Evolutionary conservation across 2,797 vertebrate species (phyloP).

Genomic region (Cyprinella venusta): DNA sequence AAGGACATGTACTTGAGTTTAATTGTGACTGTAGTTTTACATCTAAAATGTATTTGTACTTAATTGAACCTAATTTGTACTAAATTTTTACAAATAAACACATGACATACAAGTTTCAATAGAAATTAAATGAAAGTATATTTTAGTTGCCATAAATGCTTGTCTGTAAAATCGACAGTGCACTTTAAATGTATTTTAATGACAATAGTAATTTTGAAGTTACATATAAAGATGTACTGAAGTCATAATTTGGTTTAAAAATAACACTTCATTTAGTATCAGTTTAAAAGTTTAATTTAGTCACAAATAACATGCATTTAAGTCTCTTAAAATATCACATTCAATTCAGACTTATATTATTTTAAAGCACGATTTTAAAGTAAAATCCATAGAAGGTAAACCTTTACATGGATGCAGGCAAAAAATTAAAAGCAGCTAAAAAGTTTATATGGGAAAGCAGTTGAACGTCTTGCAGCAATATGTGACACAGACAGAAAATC

Average conservation of each 20-base stretch:
- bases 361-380: neutral
- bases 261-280: neutral
- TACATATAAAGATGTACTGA: neutral
- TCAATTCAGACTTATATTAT: neutral
- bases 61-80: neutral
- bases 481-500: neutral
- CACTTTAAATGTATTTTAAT: neutral
- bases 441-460: neutral
- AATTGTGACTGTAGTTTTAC: neutral
- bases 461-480: constrained; percentile 6
- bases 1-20: neutral
- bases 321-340: neutral
- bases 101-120: neutral
- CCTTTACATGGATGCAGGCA: neutral
- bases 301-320: neutral
- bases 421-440: neutral
- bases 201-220: neutral
- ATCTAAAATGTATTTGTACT: neutral
- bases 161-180: neutral
- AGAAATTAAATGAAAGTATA: neutral
- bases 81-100: neutral
- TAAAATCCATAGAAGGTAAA: no score
- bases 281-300: neutral
- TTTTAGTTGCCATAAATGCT: neutral
- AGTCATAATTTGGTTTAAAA: neutral